Percentiles rank a stretch among this genome's conserved stretches.
phyloP scores from a whole-genome alignment of 2,797 vertebrate genomes.

The Micropoecilia bifurca region DNA sequence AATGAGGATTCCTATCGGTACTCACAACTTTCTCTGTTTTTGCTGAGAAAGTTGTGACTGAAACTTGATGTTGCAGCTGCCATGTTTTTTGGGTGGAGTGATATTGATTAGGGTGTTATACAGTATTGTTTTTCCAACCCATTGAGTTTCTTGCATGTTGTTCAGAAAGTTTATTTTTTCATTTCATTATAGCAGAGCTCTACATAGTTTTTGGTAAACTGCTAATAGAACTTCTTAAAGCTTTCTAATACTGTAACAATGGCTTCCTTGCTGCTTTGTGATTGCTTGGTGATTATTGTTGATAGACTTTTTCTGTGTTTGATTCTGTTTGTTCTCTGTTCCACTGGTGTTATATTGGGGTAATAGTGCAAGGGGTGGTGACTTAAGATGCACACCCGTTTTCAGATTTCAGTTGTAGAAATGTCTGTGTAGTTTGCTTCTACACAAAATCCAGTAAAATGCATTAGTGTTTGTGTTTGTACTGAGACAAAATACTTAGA shows the following conservation, averaged over 20 bases:
- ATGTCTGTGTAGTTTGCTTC: neutral
- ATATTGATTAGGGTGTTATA: neutral
- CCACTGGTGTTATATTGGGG: neutral
- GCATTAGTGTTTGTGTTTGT: neutral
- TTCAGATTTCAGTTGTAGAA: neutral
- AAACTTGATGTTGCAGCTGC: neutral
- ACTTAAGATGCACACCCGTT: neutral
- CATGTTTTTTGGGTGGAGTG: neutral
- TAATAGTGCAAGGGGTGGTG: neutral
- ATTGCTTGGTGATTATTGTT: neutral
- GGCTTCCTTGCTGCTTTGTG: neutral
- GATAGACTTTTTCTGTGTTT: too few species aligned
- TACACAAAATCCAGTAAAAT: neutral
- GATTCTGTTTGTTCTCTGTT: neutral
- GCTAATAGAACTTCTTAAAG: neutral
- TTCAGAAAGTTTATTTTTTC: neutral
- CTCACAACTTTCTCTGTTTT: neutral
- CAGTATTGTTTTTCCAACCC: neutral
- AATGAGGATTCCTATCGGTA: neutral
- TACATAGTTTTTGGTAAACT: conserved; percentile 1
- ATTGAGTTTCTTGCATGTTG: neutral
- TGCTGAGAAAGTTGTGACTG: neutral
- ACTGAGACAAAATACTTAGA: neutral
- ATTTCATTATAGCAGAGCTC: neutral
- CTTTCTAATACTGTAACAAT: neutral